These are phyloP conservation scores for Lasioglossum calceatum DNA, from an alignment of 2,888 invertebrate species.

Conservation along the genomic window DNA sequence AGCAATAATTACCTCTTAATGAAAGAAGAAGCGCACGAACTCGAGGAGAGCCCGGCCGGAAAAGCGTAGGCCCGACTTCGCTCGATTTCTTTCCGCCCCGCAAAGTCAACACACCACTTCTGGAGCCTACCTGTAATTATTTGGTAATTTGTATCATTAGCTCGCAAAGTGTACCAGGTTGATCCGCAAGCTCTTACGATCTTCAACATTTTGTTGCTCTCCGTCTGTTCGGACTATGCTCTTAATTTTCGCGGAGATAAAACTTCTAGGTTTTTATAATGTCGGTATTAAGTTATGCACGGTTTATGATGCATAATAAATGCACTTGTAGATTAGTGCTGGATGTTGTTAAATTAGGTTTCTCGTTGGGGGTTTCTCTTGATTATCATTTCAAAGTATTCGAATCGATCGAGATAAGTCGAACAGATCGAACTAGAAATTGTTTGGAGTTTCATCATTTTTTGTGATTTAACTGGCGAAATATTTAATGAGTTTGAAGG, in stretches of 20 bases:
- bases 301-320: background rate
- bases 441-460: background rate
- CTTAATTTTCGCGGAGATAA: background rate
- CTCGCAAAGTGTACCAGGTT: background rate
- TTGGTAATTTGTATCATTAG: background rate
- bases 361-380: background rate
- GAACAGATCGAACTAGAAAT: no score
- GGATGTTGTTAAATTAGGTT: background rate
- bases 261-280: background rate
- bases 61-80: conserved; percentile 15
- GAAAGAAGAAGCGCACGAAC: conserved; percentile 42
- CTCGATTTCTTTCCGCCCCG: background rate
- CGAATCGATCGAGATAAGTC: background rate
- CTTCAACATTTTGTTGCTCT: background rate
- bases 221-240: background rate
- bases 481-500: no score
- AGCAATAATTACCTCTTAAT: conserved; percentile 44
- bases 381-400: background rate
- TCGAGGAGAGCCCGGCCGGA: background rate
- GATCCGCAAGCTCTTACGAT: background rate
- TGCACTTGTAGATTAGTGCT: background rate
- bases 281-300: background rate
- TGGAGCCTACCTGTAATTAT: background rate
- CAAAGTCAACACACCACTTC: background rate
- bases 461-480: background rate